A percentile compares a stretch with the other conserved stretches of the same genome.
phyloP scores from a whole-genome alignment of 2,113 vertebrate genomes.

The Odontesthes bonariensis region DNA sequence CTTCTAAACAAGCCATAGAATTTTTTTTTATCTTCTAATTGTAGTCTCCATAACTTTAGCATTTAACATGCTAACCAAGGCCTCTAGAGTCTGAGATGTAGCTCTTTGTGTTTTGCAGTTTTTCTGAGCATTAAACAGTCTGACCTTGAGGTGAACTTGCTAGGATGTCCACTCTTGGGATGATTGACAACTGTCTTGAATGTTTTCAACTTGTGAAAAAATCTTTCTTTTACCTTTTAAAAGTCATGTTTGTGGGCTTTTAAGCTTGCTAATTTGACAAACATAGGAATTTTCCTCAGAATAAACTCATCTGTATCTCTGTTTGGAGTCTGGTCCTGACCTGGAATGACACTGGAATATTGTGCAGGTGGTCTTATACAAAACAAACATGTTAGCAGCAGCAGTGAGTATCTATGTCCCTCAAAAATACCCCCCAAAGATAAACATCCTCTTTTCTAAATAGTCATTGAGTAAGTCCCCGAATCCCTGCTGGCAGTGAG shows the following conservation, averaged over 20 bases:
- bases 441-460: slow-evolving; percentile 65
- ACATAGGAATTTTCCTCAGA: background rate
- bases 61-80: too few relatives aligned
- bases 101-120: too few relatives aligned
- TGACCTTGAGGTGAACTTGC: too few relatives aligned
- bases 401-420: slow-evolving; percentile 20
- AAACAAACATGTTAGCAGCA: slow-evolving; percentile 44
- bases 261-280: background rate
- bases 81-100: too few relatives aligned
- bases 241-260: background rate
- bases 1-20: too few relatives aligned
- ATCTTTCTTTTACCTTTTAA: background rate
- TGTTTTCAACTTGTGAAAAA: background rate
- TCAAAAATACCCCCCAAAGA: slow-evolving; percentile 33
- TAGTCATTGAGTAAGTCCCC: slow-evolving; percentile 49
- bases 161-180: too few relatives aligned
- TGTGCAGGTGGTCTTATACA: slow-evolving; percentile 32
- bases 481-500: slow-evolving; percentile 16
- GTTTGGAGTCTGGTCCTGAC: slow-evolving; percentile 30
- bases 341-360: slow-evolving; percentile 21
- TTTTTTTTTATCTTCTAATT: too few relatives aligned
- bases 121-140: too few relatives aligned
- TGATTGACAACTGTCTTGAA: too few relatives aligned
- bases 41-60: too few relatives aligned
- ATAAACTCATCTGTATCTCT: slow-evolving; percentile 5